Conservation (phyloP, 2,113 vertebrate genomes). For the Gyps fulvus region DNA sequence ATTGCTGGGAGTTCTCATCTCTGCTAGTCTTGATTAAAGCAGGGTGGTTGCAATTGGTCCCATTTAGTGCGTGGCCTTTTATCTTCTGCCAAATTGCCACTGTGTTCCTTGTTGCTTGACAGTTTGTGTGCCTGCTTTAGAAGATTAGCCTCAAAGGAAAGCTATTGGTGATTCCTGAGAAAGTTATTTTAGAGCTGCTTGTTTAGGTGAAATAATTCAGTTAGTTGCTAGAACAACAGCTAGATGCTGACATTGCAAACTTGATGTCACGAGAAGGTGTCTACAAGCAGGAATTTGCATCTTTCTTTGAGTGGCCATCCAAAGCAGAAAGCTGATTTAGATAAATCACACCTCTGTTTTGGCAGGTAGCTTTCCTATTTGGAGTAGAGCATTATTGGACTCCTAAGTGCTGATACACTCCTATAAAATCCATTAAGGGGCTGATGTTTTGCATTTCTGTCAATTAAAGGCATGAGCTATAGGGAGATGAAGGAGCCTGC, state of each 20-base stretch:
- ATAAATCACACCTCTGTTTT: neutral
- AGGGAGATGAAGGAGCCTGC: neutral
- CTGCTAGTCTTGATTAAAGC: neutral
- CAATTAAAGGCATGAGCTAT: neutral
- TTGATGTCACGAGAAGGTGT: no score
- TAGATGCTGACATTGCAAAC: neutral
- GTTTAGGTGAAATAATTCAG: neutral
- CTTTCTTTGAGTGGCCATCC: neutral
- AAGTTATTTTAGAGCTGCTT: neutral
- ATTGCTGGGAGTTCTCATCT: neutral
- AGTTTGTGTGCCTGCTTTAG: neutral
- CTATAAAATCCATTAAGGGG: neutral
- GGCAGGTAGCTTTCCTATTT: neutral
- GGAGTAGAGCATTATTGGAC: neutral
- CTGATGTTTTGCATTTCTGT: neutral
- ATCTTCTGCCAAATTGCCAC: neutral
- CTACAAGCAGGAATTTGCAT: neutral
- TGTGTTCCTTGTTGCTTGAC: neutral
- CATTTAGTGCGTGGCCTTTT: neutral
- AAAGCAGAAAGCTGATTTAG: neutral
- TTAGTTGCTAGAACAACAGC: neutral
- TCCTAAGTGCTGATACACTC: neutral
- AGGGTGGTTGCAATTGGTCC: neutral
- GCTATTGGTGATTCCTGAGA: neutral
- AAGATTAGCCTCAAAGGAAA: neutral